phyloP scores from a whole-genome alignment of 2,888 invertebrate genomes.

The Habroteleia sp. region DNA sequence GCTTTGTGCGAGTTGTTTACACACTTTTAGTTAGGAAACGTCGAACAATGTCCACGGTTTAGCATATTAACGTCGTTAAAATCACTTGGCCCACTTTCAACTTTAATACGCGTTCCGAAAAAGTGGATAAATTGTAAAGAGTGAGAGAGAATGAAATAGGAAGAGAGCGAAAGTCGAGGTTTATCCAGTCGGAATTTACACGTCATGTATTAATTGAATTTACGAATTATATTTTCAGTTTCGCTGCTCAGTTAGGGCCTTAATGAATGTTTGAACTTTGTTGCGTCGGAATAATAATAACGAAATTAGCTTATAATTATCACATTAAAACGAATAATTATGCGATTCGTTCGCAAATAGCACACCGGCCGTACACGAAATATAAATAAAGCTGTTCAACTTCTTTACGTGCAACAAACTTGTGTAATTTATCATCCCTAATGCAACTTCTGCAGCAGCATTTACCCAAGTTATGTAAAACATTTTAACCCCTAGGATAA shows the following conservation, averaged over 20 bases:
- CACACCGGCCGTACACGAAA: conserved; percentile 15
- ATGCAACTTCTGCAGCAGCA: conserved; percentile 29
- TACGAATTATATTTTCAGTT: conserved; percentile 23
- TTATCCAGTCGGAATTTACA: conserved; percentile 7
- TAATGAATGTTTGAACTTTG: conserved; percentile 24
- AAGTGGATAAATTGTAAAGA: too few relatives aligned
- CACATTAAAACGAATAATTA: conserved; percentile 37
- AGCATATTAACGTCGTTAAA: conserved; percentile 22
- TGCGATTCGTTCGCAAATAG: conserved; percentile 26
- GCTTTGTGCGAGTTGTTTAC: conserved; percentile 63
- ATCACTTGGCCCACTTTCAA: conserved; percentile 3
- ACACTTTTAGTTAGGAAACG: conserved; percentile 25
- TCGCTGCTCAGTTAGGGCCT: conserved; percentile 1
- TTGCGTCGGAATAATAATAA: conserved; percentile 29
- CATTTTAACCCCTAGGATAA: conserved; percentile 53
- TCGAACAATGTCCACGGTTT: conserved; percentile 35
- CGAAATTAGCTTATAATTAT: conserved; percentile 40
- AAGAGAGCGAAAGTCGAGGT: conserved; percentile 13
- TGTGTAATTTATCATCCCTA: conserved; percentile 45
- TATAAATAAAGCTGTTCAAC: conserved; percentile 53
- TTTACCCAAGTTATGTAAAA: conserved; percentile 54
- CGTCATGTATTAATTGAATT: conserved; percentile 28
- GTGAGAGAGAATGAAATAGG: too few relatives aligned
- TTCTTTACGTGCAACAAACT: conserved; percentile 45
- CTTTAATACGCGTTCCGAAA: not conserved